Percentiles rank a stretch among this genome's conserved stretches.
Evolutionary conservation across 35 echinoderm and acorn worm species (phyloP).

Genomic region (Anneissia japonica): DNA sequence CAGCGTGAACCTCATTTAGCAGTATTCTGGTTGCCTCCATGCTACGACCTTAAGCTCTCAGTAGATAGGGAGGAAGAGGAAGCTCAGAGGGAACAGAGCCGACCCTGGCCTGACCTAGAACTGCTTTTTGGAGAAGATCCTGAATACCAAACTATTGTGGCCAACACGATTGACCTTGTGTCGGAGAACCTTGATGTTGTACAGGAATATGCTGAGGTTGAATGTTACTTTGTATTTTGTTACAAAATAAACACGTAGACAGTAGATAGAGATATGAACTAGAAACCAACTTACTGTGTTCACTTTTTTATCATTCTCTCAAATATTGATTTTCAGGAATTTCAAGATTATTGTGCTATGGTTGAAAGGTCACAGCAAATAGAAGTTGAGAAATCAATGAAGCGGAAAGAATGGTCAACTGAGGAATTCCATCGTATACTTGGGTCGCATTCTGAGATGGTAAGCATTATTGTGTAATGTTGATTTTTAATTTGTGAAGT

Average conservation of each 20-base stretch:
- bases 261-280: too few relatives aligned
- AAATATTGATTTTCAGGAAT: constrained; percentile 46
- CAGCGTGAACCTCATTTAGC: constrained; percentile 80
- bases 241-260: neutral
- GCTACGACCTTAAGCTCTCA: constrained; percentile 91
- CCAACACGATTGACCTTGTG: constrained; percentile 34
- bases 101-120: constrained; percentile 91
- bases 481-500: too few relatives aligned
- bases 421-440: constrained; percentile 93
- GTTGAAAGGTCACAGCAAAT: constrained; percentile 74
- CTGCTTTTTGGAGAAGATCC: constrained; percentile 85
- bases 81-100: constrained; percentile 17
- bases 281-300: too few relatives aligned
- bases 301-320: neutral
- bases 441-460: constrained; percentile 68
- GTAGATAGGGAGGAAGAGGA: constrained; percentile 7
- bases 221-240: neutral
- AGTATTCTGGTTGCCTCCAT: constrained; percentile 82
- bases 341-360: constrained; percentile 89
- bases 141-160: constrained; percentile 58
- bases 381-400: constrained; percentile 72
- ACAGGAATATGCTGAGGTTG: constrained; percentile 67
- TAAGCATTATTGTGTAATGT: too few relatives aligned
- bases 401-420: constrained; percentile 71
- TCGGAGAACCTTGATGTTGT: constrained; percentile 63